Percentiles rank a stretch among this genome's conserved stretches.
phyloP scores from a whole-genome alignment of 2,888 invertebrate species.

The Lasius platythorax region DNA sequence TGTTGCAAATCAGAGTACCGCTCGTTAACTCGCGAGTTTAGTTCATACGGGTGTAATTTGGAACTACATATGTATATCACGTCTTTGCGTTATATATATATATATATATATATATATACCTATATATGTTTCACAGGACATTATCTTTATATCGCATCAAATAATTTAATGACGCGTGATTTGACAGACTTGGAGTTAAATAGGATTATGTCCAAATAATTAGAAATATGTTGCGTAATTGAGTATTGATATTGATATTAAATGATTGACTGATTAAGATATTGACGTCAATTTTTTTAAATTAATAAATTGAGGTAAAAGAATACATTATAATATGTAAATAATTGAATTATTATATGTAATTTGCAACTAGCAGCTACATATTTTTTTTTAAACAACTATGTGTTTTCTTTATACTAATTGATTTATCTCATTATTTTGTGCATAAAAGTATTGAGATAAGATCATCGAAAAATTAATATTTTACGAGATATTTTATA shows the following conservation, averaged over 20 bases:
- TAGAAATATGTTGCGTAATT: not conserved
- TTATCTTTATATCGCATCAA: not conserved
- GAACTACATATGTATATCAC: not conserved
- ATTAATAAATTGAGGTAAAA: not conserved
- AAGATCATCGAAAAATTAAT: too few relatives aligned
- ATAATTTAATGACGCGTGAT: not conserved
- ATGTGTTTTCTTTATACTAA: too few relatives aligned
- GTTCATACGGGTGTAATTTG: conserved; percentile 3
- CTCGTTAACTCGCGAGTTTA: conserved; percentile 36
- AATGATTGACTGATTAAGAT: not conserved
- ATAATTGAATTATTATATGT: not conserved
- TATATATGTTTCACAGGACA: not conserved
- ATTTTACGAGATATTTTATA: too few relatives aligned
- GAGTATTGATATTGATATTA: not conserved
- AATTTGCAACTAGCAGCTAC: too few relatives aligned
- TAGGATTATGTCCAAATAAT: not conserved
- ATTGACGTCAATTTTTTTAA: not conserved
- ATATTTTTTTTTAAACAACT: too few relatives aligned
- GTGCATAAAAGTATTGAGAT: too few relatives aligned
- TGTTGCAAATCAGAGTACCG: not conserved
- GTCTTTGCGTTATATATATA: not conserved
- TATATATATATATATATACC: not conserved
- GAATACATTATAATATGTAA: not conserved
- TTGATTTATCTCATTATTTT: too few relatives aligned
- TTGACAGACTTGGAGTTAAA: not conserved